Base-by-base conservation (phyloP, 2,888 invertebrate genomes). In the Anagyrus pseudococci region DNA sequence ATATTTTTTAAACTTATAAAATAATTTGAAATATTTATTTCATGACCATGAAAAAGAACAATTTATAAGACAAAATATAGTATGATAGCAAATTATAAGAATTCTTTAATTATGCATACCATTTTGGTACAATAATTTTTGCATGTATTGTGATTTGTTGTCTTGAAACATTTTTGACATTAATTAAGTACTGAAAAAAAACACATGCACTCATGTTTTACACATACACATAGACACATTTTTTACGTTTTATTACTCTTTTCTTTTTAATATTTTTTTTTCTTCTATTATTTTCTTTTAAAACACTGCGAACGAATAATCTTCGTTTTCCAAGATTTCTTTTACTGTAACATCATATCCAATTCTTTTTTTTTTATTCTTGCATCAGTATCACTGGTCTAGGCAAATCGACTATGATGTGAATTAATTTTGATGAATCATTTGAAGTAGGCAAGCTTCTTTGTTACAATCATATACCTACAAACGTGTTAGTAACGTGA, bases 381-480 rank as follows among this genome's bases (percentile, higher is more conserved):
- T 26, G 56, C 40, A 60, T 66, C 22, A 60, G 41, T 62, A 52
- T 59, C 62, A 66, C 63, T 62, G 59, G 47, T 63, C 53, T 59
- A 56, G 58, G 50, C 20, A 50, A 60, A 60, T 60, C 46, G 41
- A 50, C 40, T 62, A 40, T 54, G 46, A 55, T 66, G 55, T 64
- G 58, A 61, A 67, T 63, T 67, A 47, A 67, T 62, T 62, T 57
- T 60, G 33, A 58, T 55, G 17, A 67, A 60, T 63, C 47, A 58
- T 52, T 43, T 33, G 40, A n/a, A 61, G 52, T 63, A 58, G 48
- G 37, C 53, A 59, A 48, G 22, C 26, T 54, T 59, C 62, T 54
- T 54, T 61, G 57, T 66, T 66, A 58, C 20, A 33, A 63, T 54
- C 17, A 63, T 60, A 53, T 19, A 43, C 48, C 46, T 49, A 56